Conservation (phyloP, 2,113 vertebrate genomes). For the Pteruthius melanotis region DNA sequence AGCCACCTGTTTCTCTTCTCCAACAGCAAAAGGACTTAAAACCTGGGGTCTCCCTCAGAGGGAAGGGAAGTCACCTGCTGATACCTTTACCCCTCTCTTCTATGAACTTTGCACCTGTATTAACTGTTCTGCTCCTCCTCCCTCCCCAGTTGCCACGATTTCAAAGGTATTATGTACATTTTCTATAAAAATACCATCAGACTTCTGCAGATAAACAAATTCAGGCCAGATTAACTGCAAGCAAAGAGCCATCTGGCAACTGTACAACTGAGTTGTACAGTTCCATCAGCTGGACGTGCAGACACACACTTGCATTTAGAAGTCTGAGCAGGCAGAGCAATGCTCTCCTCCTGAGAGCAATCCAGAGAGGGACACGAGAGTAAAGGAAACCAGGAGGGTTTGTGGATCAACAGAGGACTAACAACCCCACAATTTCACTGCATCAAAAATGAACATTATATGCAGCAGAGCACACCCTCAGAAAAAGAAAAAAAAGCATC, state of each 20-base stretch:
- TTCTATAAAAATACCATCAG: not conserved
- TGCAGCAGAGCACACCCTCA: not conserved
- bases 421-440: not conserved
- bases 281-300: not conserved
- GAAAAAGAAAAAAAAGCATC: not conserved
- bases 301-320: not conserved
- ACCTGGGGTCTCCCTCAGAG: not conserved
- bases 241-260: constrained; percentile 7
- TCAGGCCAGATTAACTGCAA: not conserved
- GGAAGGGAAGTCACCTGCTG: not conserved
- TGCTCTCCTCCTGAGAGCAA: not conserved
- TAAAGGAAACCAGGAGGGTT: not conserved
- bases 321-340: not conserved
- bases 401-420: not conserved
- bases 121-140: not conserved
- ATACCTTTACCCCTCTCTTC: not conserved
- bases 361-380: not conserved
- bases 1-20: not conserved
- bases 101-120: not conserved
- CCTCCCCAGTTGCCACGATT: not conserved
- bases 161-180: not conserved
- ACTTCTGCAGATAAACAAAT: not conserved
- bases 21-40: not conserved
- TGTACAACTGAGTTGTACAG: not conserved
- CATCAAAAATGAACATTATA: not conserved